These are phyloP conservation scores for Arizona elegans DNA, from an alignment of 2,113 vertebrate species.

Conservation along the genomic window DNA sequence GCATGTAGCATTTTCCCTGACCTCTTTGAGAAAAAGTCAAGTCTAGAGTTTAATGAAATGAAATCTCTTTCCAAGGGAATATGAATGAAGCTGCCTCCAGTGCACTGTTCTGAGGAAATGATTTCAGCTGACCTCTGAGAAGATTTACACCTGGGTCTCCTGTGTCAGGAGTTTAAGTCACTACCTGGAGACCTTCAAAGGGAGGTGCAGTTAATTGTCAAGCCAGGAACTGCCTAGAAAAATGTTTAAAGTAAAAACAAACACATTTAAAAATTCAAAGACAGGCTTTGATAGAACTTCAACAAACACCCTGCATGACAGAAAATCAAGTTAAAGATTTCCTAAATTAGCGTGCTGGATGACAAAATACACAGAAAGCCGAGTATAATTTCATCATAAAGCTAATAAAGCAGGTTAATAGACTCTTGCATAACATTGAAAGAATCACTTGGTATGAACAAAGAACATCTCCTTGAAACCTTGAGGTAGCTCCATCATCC, in stretches of 20 bases:
- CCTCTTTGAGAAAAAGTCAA: slow-evolving; percentile 59
- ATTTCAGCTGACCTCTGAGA: slow-evolving; percentile 58
- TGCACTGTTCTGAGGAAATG: slow-evolving; percentile 53
- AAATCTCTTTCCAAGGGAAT: slow-evolving; percentile 62
- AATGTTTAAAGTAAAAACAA: slow-evolving; percentile 46
- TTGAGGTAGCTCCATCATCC: background rate
- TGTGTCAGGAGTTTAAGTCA: slow-evolving; percentile 54
- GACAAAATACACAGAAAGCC: background rate
- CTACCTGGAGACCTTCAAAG: slow-evolving; percentile 49
- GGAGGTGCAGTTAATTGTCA: slow-evolving; percentile 49
- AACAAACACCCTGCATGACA: slow-evolving; percentile 32
- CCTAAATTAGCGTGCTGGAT: slow-evolving; percentile 24
- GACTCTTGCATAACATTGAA: background rate
- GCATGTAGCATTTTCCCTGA: slow-evolving; percentile 54
- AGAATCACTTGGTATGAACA: background rate
- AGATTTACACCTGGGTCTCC: slow-evolving; percentile 60
- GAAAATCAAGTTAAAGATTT: background rate
- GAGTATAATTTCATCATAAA: slow-evolving; percentile 35
- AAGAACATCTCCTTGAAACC: background rate
- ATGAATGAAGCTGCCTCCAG: slow-evolving; percentile 42
- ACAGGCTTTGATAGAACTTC: slow-evolving; percentile 50
- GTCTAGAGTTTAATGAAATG: slow-evolving; percentile 66
- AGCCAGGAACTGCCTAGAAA: slow-evolving; percentile 45
- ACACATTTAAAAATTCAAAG: slow-evolving; percentile 30
- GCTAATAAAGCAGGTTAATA: background rate